A percentile compares a stretch with the other conserved stretches of the same genome.
Conservation (phyloP, 2,888 invertebrate species). For the Plagodis pulveraria region DNA sequence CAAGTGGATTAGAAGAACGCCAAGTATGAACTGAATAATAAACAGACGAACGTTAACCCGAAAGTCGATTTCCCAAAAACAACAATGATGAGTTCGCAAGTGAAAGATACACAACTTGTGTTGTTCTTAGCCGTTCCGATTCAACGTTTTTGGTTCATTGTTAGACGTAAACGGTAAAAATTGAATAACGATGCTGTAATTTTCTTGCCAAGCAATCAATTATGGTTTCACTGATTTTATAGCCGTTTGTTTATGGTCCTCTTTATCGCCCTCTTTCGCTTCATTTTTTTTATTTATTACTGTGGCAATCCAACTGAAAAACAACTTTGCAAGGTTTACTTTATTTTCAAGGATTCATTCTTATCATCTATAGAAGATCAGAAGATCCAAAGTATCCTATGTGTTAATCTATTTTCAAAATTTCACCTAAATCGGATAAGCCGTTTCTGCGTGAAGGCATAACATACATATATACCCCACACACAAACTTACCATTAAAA, state of each 20-base stretch:
- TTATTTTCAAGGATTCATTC: too few species aligned
- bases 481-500: too few species aligned
- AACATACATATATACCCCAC: too few species aligned
- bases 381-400: too few species aligned
- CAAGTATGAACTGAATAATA: conserved; percentile 47
- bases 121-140: conserved; percentile 23
- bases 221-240: not conserved
- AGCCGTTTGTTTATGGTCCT: not conserved
- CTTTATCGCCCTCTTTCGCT: too few species aligned
- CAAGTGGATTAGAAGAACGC: conserved; percentile 47
- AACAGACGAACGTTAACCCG: conserved; percentile 38
- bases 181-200: conserved; percentile 1
- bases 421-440: too few species aligned
- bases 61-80: conserved; percentile 34
- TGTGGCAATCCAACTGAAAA: too few species aligned
- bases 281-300: too few species aligned
- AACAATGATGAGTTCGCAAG: conserved; percentile 30
- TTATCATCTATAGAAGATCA: too few species aligned
- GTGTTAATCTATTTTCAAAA: too few species aligned
- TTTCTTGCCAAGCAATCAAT: not conserved
- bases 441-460: too few species aligned
- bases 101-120: conserved; percentile 33
- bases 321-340: too few species aligned
- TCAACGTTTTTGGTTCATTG: conserved; percentile 19
- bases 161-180: conserved; percentile 5